Base-by-base conservation (phyloP, 2,797 vertebrate species). In the Dallia pectoralis region DNA sequence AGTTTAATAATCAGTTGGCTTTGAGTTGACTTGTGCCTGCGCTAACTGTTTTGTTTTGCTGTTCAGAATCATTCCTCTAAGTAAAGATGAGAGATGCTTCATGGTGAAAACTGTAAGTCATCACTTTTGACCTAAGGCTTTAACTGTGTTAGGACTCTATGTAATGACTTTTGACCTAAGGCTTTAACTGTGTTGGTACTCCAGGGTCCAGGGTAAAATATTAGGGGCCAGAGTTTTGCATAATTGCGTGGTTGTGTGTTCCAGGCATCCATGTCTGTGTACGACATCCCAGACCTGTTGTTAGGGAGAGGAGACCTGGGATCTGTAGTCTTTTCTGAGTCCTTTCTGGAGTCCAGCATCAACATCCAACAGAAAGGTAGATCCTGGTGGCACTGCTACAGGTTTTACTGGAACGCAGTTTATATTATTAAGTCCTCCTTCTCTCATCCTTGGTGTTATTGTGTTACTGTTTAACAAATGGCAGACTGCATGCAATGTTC, bases 281-380 rank as follows among this genome's bases (percentile, higher is more conserved):
- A 90, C 59, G 96, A 99, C 89, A 95, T 99, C 82, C 96, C 97
- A 48, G 95, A 97, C 82, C 83, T 96, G 74, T 91, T 93, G 72
- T 79, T 88, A 4, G 89, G 90, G 29, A 81, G 80, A 11, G 94
- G 91, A 0, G 87, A 90, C 79, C 88, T 98, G 77, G 97, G 98
- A 29, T 98, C 98, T 27, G 89, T 99, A 53, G 92, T 97, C 76
- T 99, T 98, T 86, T 97, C 97, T 4, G 98, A 99, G 70, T 97
- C 96, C 0, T 99, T 99, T 84, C 80, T 99, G 77, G 95, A 96
- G 53, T 99, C 98, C 30, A 93, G 91, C 76, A 95, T 99, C 71
- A 91, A 91, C 76, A 93, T 99, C 73, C 96, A 96, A 79, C 95
- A 97, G 79, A 96, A 93, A 89, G 97, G 98, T 96, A 12, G 44